These are phyloP conservation scores for Palaemon carinicauda DNA, from an alignment of 1,140 invertebrate species.

Conservation along the genomic window DNA sequence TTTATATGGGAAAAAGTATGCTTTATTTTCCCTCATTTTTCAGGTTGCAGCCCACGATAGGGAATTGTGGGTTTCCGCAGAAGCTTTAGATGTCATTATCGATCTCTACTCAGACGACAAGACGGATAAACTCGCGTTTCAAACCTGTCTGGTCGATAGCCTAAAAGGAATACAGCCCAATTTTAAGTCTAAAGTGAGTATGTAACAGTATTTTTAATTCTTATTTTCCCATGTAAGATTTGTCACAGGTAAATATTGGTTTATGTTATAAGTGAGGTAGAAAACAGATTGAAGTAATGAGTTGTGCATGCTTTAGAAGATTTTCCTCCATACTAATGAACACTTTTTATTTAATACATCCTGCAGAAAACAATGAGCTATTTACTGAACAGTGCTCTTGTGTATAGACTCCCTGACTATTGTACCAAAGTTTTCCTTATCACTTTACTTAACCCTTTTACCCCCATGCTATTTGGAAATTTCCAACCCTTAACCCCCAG, in stretches of 20 bases:
- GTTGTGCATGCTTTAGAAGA: too few species aligned
- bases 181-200: conserved; percentile 74
- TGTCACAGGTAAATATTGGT: not conserved
- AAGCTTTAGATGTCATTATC: conserved; percentile 78
- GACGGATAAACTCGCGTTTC: conserved; percentile 72
- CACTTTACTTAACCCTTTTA: too few species aligned
- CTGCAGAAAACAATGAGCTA: too few species aligned
- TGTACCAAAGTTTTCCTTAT: too few species aligned
- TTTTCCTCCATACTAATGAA: too few species aligned
- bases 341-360: too few species aligned
- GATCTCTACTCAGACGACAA: conserved; percentile 82
- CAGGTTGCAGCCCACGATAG: conserved; percentile 66
- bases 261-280: not conserved
- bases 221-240: conserved; percentile 65
- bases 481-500: too few species aligned
- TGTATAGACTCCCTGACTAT: too few species aligned
- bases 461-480: too few species aligned
- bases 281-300: not conserved
- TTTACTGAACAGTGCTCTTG: too few species aligned
- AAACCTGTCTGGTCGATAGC: conserved; percentile 72
- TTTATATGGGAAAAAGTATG: not conserved
- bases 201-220: conserved; percentile 27
- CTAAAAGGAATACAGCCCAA: conserved; percentile 69
- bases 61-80: conserved; percentile 76
- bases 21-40: conserved; percentile 59